Percentiles rank a stretch among this genome's conserved stretches.
Evolutionary conservation across 1,140 invertebrate genomes (phyloP).

Genomic region (Forficula auricularia): DNA sequence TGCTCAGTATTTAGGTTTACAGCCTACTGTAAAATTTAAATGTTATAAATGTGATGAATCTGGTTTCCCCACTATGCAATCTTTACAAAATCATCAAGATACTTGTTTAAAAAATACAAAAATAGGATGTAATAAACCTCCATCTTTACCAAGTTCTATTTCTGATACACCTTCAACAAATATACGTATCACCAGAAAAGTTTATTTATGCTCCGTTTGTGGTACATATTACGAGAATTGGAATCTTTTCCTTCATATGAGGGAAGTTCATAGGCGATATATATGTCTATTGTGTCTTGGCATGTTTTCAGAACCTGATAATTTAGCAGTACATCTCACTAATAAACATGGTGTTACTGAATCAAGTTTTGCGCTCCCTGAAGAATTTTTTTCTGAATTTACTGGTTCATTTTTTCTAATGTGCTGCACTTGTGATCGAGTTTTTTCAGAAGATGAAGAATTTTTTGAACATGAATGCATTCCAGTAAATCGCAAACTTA

Average conservation of each 20-base stretch:
- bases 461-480: constrained; percentile 52
- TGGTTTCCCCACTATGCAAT: constrained; percentile 36
- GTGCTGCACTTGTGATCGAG: constrained; percentile 58
- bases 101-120: constrained; percentile 26
- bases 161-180: constrained; percentile 24
- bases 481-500: constrained; percentile 1
- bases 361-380: constrained; percentile 37
- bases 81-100: constrained; percentile 40
- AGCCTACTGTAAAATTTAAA: constrained; percentile 44
- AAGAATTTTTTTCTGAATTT: constrained; percentile 42
- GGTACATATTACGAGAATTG: constrained; percentile 64
- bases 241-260: constrained; percentile 65
- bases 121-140: constrained; percentile 17
- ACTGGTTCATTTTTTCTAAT: constrained; percentile 50
- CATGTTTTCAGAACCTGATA: constrained; percentile 59
- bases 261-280: constrained; percentile 53
- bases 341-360: constrained; percentile 56
- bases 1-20: constrained; percentile 51
- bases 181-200: constrained; percentile 48
- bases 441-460: constrained; percentile 49
- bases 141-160: constrained; percentile 18
- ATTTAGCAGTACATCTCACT: constrained; percentile 50
- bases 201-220: constrained; percentile 58
- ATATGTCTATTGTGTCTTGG: constrained; percentile 62
- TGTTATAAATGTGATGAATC: constrained; percentile 41